Conservation (phyloP, 2,113 vertebrate genomes). For the Chroicocephalus ridibundus region DNA sequence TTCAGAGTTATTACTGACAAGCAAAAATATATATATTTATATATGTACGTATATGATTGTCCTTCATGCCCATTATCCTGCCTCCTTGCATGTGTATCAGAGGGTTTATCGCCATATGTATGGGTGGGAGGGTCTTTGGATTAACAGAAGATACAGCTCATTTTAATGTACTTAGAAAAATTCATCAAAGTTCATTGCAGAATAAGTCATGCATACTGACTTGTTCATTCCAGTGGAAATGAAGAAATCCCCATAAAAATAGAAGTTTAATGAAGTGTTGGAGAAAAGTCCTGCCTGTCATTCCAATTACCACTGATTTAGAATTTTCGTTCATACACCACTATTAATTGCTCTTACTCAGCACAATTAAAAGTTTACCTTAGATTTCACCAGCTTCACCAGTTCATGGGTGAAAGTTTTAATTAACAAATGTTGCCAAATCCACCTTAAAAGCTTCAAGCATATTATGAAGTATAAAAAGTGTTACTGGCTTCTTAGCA, state of each 20-base stretch:
- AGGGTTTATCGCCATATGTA: slow-evolving; percentile 70
- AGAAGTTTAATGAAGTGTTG: slow-evolving; percentile 82
- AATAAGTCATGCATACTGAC: slow-evolving; percentile 79
- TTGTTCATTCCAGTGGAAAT: slow-evolving; percentile 81
- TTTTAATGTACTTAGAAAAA: slow-evolving; percentile 82
- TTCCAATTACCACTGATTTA: slow-evolving; percentile 74
- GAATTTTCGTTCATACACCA: slow-evolving; percentile 53
- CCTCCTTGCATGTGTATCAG: slow-evolving; percentile 70
- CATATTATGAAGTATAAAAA: not conserved
- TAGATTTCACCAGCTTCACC: slow-evolving; percentile 29
- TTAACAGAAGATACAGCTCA: slow-evolving; percentile 76
- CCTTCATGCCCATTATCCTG: slow-evolving; percentile 74
- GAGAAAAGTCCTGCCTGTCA: slow-evolving; percentile 73
- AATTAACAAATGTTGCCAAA: slow-evolving; percentile 5
- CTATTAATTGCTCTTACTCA: slow-evolving; percentile 73
- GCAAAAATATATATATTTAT: slow-evolving; percentile 75
- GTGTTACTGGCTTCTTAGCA: not conserved
- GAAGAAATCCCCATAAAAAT: slow-evolving; percentile 82
- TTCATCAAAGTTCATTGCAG: slow-evolving; percentile 82
- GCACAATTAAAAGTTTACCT: slow-evolving; percentile 71
- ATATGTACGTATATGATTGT: slow-evolving; percentile 66
- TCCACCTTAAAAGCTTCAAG: slow-evolving; percentile 12
- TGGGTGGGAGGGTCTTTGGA: slow-evolving; percentile 27
- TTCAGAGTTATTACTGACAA: slow-evolving; percentile 82
- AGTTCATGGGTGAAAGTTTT: slow-evolving; percentile 1